Evolutionary conservation across 1,140 invertebrate genomes (phyloP).

Genomic region (Zeugodacus cucurbitae): DNA sequence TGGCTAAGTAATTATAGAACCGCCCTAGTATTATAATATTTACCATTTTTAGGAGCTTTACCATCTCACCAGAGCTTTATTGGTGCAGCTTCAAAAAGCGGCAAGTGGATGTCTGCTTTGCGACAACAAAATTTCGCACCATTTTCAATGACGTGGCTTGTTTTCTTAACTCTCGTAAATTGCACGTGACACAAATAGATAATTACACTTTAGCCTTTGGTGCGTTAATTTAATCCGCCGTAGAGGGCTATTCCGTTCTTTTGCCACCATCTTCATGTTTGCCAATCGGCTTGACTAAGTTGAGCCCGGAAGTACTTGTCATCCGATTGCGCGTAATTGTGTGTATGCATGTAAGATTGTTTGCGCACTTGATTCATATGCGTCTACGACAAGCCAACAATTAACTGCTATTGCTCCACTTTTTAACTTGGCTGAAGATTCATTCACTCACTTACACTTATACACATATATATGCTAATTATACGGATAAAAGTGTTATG

Average conservation of each 20-base stretch:
- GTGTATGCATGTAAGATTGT: neutral
- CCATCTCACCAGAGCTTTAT: no score
- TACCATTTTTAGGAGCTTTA: no score
- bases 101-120: no score
- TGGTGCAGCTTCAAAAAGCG: no score
- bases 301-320: neutral
- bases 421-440: neutral
- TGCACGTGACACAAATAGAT: conserved; percentile 43
- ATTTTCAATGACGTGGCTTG: neutral
- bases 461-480: no score
- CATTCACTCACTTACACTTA: neutral
- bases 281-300: neutral
- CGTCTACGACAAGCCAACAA: neutral
- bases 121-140: neutral
- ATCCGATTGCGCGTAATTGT: neutral
- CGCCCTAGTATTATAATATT: no score
- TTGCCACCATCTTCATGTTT: neutral
- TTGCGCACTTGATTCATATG: neutral
- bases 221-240: neutral
- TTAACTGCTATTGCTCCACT: neutral
- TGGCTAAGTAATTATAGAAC: no score
- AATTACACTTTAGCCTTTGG: conserved; percentile 26
- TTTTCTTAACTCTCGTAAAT: conserved; percentile 11
- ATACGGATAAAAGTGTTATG: no score
- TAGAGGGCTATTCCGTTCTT: neutral